Percentiles rank a stretch among this genome's conserved stretches.
These are phyloP conservation scores for Typhlichthys eigenmanni DNA, from an alignment of 2,797 vertebrate species.

Conservation along the genomic window DNA sequence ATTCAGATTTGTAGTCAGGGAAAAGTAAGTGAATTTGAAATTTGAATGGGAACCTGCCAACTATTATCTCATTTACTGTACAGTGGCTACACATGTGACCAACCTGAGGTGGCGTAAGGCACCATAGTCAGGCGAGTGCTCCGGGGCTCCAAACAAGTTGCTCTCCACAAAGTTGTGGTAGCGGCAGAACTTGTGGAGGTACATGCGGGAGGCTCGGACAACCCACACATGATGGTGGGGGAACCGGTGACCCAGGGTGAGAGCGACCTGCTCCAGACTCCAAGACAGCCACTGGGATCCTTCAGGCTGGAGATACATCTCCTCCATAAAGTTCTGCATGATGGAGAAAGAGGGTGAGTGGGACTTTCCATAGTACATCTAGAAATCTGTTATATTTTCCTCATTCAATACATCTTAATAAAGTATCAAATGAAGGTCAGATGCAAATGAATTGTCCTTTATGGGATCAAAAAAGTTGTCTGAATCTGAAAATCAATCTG, in stretches of 20 bases:
- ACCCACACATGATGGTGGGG: conserved; percentile 88
- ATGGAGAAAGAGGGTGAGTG: conserved; percentile 16
- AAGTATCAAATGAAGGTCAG: no score
- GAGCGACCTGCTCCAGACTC: conserved; percentile 90
- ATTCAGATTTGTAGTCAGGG: no score
- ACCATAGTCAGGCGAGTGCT: conserved; percentile 81
- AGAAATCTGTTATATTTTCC: no score
- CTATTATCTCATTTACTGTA: no score
- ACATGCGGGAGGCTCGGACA: conserved; percentile 89
- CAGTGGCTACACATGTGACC: no score
- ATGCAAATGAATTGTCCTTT: no score
- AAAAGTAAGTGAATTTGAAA: no score
- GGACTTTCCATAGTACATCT: no score
- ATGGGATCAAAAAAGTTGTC: no score
- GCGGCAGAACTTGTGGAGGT: conserved; percentile 97
- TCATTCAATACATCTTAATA: no score
- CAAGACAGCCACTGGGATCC: conserved; percentile 88
- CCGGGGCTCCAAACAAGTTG: conserved; percentile 94
- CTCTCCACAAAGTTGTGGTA: conserved; percentile 94
- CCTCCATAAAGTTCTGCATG: conserved; percentile 89
- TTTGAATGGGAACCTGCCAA: no score
- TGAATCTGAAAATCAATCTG: no score
- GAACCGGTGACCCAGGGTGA: conserved; percentile 83
- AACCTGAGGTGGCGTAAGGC: conserved; percentile 88
- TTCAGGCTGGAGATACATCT: conserved; percentile 89